Conservation (phyloP, 2,797 vertebrate genomes). For the Microctenopoma stevenorrisi region DNA sequence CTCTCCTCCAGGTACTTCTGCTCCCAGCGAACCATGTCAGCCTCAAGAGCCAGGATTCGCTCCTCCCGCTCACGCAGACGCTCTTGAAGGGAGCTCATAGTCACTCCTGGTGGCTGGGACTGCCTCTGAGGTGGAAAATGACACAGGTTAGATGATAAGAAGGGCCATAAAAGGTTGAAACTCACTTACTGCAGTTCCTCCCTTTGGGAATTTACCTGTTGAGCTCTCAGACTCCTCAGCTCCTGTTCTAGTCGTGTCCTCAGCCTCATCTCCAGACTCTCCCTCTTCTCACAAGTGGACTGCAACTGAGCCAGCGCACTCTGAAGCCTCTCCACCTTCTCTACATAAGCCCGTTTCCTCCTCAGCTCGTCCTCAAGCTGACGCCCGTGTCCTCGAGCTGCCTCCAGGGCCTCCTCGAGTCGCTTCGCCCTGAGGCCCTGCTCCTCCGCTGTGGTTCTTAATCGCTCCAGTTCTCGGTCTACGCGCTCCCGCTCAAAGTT, state of each 20-base stretch:
- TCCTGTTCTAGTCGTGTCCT: constrained; percentile 95
- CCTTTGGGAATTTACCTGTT: constrained; percentile 85
- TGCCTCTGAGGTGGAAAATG: constrained; percentile 71
- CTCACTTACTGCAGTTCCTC: neutral
- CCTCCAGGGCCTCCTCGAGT: constrained; percentile 90
- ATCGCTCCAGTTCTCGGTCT: constrained; percentile 87
- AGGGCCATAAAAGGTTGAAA: neutral
- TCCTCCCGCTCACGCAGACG: constrained; percentile 95
- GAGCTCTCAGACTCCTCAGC: constrained; percentile 91
- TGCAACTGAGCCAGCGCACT: constrained; percentile 95
- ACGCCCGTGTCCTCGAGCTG: constrained; percentile 85
- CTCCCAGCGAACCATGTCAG: constrained; percentile 98
- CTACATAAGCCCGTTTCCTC: constrained; percentile 93
- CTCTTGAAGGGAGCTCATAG: constrained; percentile 86
- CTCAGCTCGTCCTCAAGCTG: constrained; percentile 91
- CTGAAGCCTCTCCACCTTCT: constrained; percentile 96
- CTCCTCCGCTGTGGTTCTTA: constrained; percentile 87
- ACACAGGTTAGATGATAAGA: neutral
- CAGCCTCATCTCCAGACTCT: constrained; percentile 92
- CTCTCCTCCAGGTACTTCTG: constrained; percentile 98
- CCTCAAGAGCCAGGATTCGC: constrained; percentile 93
- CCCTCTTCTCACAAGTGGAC: constrained; percentile 95
- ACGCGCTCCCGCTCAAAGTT: constrained; percentile 85
- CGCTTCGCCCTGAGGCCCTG: constrained; percentile 85
- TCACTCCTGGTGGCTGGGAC: constrained; percentile 60